Evolutionary conservation across 2,113 vertebrate genomes (phyloP).

Genomic region (Hypanus sabinus): DNA sequence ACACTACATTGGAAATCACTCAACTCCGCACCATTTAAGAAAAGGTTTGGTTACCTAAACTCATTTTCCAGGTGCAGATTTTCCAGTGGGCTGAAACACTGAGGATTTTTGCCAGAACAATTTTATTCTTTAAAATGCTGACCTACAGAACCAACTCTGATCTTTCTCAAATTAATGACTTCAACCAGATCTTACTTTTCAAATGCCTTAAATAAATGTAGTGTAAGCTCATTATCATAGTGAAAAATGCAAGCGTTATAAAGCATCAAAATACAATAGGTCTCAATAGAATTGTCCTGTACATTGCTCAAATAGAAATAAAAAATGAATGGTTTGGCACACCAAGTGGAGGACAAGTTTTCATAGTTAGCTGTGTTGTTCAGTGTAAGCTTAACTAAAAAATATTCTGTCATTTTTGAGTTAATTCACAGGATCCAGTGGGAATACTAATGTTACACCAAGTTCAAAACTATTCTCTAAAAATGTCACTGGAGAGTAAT

Average conservation of each 20-base stretch:
- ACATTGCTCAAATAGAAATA: neutral
- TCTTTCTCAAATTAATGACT: neutral
- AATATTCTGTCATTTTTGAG: neutral
- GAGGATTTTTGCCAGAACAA: neutral
- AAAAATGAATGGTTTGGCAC: neutral
- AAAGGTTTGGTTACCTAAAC: neutral
- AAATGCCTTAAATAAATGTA: neutral
- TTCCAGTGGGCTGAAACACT: neutral
- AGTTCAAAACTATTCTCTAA: neutral
- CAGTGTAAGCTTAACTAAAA: neutral
- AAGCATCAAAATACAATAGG: constrained; percentile 4
- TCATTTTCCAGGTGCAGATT: neutral
- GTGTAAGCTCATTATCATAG: neutral
- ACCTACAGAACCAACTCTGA: neutral
- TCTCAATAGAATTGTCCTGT: neutral
- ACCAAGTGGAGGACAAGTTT: neutral
- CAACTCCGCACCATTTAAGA: neutral
- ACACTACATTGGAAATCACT: neutral
- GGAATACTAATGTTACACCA: neutral
- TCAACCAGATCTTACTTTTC: neutral
- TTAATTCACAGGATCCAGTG: neutral
- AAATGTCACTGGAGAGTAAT: neutral
- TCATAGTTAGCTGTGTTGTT: neutral
- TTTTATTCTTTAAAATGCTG: neutral
- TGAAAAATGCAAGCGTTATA: neutral